A percentile compares a stretch with the other conserved stretches of the same genome.
phyloP scores from a whole-genome alignment of 2,797 vertebrate species.

The Erithacus rubecula region DNA sequence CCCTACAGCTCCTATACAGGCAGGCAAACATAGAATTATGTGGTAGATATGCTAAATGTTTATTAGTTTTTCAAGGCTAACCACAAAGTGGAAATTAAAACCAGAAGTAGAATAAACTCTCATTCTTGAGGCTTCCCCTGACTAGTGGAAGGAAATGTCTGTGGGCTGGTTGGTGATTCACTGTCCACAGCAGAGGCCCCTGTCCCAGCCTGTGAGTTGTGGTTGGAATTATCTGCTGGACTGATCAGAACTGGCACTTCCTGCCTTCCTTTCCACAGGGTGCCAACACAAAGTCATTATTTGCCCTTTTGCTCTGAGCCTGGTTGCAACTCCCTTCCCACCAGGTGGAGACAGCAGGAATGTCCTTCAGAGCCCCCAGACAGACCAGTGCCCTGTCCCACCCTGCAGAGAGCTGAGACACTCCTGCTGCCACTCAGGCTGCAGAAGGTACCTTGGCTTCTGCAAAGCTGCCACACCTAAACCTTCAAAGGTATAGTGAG shows the following conservation, averaged over 20 bases:
- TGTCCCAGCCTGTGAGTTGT: background rate
- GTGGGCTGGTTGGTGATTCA: background rate
- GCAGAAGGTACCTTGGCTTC: background rate
- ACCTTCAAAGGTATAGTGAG: background rate
- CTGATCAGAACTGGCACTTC: background rate
- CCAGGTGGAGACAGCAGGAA: accelerated
- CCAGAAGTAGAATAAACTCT: background rate
- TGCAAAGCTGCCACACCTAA: background rate
- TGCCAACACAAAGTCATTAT: background rate
- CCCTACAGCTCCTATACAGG: background rate
- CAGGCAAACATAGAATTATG: constrained; percentile 7
- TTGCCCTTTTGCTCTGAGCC: background rate
- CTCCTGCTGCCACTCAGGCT: background rate
- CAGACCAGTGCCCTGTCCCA: background rate
- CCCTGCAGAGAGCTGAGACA: background rate
- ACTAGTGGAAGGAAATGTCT: background rate
- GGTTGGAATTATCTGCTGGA: background rate
- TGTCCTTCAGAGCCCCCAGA: background rate
- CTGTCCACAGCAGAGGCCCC: background rate
- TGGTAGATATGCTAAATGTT: background rate
- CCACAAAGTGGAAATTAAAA: constrained; percentile 40
- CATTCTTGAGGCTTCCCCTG: background rate
- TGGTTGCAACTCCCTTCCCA: background rate
- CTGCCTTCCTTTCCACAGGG: background rate
- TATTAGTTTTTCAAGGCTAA: constrained; percentile 43